Conservation (phyloP, 2,888 invertebrate genomes). For the Euproctis similis region DNA sequence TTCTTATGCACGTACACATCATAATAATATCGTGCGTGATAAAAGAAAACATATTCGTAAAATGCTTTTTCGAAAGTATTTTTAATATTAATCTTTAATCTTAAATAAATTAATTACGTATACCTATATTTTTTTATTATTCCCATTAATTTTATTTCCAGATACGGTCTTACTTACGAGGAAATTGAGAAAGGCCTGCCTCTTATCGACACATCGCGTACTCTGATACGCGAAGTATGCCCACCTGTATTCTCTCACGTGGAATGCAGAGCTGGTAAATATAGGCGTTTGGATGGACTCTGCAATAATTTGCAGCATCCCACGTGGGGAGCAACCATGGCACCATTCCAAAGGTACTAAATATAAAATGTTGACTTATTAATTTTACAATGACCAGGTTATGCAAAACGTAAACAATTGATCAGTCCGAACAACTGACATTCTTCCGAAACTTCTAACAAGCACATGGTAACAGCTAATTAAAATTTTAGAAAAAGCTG, state of each 20-base stretch:
- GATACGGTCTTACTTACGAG: conserved; percentile 88
- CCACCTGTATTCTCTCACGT: conserved; percentile 91
- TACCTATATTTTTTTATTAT: neutral
- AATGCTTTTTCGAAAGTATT: no score
- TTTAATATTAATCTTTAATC: no score
- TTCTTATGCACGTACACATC: no score
- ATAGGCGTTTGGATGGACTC: conserved; percentile 89
- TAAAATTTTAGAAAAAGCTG: no score
- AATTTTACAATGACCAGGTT: no score
- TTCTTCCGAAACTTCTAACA: no score
- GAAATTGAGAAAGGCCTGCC: conserved; percentile 92
- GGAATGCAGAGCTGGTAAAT: conserved; percentile 91
- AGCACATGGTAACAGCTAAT: no score
- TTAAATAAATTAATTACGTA: neutral
- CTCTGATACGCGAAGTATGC: conserved; percentile 88
- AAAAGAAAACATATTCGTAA: no score
- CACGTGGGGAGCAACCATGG: conserved; percentile 90
- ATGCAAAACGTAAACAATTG: no score
- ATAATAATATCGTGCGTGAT: no score
- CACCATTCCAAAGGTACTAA: conserved; percentile 87
- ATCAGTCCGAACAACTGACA: no score
- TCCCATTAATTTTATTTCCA: conserved; percentile 49
- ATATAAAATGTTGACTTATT: no score
- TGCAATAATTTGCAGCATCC: conserved; percentile 93
- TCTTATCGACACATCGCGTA: conserved; percentile 90